Conservation (phyloP, 2,113 vertebrate genomes). For the Henicopernis longicauda region DNA sequence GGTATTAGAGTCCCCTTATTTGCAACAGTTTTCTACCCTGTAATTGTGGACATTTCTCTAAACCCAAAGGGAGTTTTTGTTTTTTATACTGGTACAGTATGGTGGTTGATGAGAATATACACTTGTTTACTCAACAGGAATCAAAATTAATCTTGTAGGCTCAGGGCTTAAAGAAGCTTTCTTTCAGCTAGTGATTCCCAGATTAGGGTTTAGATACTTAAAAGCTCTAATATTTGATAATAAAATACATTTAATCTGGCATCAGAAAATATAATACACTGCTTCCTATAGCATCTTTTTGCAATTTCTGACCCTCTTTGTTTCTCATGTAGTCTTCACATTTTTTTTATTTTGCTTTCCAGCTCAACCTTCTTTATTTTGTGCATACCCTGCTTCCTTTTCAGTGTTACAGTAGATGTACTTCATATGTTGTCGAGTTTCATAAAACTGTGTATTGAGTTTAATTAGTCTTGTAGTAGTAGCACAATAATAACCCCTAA, state of each 20-base stretch:
- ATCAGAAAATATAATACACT: neutral
- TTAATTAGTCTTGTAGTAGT: neutral
- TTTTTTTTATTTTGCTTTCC: neutral
- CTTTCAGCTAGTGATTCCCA: constrained; percentile 59
- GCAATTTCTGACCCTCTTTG: neutral
- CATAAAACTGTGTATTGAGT: neutral
- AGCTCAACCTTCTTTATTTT: neutral
- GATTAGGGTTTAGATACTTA: constrained; percentile 64
- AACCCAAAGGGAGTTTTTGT: neutral
- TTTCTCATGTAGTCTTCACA: neutral
- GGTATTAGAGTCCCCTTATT: neutral
- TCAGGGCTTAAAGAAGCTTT: constrained; percentile 25
- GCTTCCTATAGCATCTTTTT: neutral
- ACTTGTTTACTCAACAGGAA: constrained; percentile 27
- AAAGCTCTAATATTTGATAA: constrained; percentile 59
- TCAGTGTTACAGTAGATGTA: neutral
- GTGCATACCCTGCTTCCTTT: neutral
- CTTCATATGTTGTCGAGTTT: neutral
- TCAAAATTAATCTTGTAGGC: constrained; percentile 39
- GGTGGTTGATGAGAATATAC: neutral
- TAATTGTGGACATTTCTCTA: neutral
- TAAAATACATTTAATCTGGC: constrained; percentile 55
- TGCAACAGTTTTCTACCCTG: neutral
- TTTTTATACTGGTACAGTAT: neutral
- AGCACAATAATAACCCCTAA: neutral